phyloP scores from a whole-genome alignment of 2,113 vertebrate genomes.

The Electrona antarctica region DNA sequence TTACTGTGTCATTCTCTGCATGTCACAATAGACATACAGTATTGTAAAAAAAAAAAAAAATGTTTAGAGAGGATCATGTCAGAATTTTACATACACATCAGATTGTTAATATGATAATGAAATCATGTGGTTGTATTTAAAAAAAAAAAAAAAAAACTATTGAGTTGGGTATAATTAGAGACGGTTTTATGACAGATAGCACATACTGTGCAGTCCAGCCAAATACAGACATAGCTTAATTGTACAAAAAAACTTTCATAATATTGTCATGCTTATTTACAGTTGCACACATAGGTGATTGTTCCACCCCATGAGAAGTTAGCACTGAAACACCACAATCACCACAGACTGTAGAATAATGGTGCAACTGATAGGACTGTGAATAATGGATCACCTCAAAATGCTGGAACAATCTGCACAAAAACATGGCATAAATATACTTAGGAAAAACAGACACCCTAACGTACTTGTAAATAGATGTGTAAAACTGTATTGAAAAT shows the following conservation, averaged over 20 bases:
- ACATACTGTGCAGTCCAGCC: conserved; percentile 54
- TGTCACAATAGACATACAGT: conserved; percentile 77
- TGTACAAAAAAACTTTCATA: conserved; percentile 51
- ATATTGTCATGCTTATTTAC: conserved; percentile 54
- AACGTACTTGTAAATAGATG: conserved; percentile 80
- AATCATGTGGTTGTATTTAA: conserved; percentile 49
- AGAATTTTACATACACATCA: conserved; percentile 64
- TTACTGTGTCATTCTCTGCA: conserved; percentile 80
- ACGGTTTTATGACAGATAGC: conserved; percentile 42
- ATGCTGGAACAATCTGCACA: conserved; percentile 82
- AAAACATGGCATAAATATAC: conserved; percentile 59
- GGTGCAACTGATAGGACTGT: conserved; percentile 70
- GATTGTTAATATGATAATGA: conserved; percentile 62
- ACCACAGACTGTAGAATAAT: conserved; percentile 59
- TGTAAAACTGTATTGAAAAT: conserved; percentile 84
- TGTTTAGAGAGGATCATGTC: conserved; percentile 73
- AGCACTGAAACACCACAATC: conserved; percentile 60
- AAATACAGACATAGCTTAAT: conserved; percentile 50
- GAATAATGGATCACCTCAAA: conserved; percentile 73
- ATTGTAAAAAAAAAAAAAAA: conserved; percentile 56
- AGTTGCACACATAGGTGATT: conserved; percentile 68
- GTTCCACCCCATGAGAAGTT: conserved; percentile 59
- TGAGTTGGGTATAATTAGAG: conserved; percentile 45
- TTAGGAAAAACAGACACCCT: conserved; percentile 59
- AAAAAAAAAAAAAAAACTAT: conserved; percentile 40